phyloP scores from a whole-genome alignment of 2,797 vertebrate species.

The Xenops minutus region DNA sequence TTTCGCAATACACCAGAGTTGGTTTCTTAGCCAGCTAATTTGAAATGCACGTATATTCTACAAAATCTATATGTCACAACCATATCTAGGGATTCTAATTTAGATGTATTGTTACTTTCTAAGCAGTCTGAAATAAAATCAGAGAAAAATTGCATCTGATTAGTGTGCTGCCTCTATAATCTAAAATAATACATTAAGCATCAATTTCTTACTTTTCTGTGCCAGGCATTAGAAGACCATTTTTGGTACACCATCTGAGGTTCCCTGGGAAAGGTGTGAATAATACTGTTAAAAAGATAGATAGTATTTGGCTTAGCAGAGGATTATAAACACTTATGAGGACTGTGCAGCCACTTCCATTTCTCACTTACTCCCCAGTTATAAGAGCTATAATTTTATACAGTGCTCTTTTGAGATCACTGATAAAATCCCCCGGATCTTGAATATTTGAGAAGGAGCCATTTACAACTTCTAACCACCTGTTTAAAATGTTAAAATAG shows the following conservation, averaged over 20 bases:
- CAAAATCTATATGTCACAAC: neutral
- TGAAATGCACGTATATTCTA: neutral
- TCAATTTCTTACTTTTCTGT: neutral
- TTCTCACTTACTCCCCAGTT: neutral
- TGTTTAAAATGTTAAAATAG: slow-evolving; percentile 22
- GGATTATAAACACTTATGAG: neutral
- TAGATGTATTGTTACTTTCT: neutral
- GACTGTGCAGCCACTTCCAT: neutral
- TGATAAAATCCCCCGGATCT: neutral
- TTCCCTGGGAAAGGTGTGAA: neutral
- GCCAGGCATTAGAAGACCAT: neutral
- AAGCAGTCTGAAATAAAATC: neutral
- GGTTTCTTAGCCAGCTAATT: neutral
- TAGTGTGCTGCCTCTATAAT: neutral
- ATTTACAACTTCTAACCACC: neutral
- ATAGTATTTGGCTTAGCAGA: neutral
- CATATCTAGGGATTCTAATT: neutral
- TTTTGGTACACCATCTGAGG: neutral
- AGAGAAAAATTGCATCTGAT: neutral
- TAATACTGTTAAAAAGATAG: neutral
- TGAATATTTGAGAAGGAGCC: neutral
- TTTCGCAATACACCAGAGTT: neutral
- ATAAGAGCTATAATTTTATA: neutral
- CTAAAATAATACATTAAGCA: neutral
- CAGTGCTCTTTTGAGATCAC: neutral